Conservation (phyloP, 2,113 vertebrate genomes). For the Rhizomys pruinosus region DNA sequence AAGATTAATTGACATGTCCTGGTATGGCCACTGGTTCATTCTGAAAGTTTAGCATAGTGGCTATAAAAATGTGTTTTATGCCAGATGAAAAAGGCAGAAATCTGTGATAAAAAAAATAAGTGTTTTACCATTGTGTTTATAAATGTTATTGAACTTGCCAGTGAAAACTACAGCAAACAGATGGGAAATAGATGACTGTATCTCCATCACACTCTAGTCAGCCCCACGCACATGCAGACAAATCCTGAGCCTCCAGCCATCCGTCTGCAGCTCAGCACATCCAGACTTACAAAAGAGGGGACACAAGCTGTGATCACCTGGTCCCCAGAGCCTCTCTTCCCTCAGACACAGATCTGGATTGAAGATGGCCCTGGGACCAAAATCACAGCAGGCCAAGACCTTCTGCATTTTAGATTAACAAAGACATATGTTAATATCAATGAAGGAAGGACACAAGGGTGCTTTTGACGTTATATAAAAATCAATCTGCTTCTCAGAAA, state of each 20-base stretch:
- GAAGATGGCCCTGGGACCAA: constrained; percentile 29
- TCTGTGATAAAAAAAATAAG: too few species aligned
- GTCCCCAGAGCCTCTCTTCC: not conserved
- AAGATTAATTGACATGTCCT: not conserved
- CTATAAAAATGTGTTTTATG: not conserved
- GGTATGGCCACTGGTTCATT: not conserved
- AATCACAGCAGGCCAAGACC: constrained; percentile 8
- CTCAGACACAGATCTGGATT: not conserved
- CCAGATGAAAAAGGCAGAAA: constrained; percentile 15
- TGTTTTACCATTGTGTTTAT: not conserved
- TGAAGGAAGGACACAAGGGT: not conserved
- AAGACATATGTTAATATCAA: constrained; percentile 44
- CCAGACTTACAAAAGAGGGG: not conserved
- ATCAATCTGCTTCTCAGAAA: constrained; percentile 46
- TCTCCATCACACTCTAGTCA: not conserved
- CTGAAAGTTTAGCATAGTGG: not conserved
- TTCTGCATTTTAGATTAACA: constrained; percentile 52
- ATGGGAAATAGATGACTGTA: not conserved
- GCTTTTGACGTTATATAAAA: constrained; percentile 54
- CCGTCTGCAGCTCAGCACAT: not conserved
- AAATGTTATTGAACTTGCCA: not conserved
- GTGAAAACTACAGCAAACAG: not conserved
- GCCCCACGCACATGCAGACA: not conserved
- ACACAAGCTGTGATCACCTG: not conserved
- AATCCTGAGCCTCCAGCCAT: not conserved